Evolutionary conservation across 37 sponge, comb jelly and placozoan genomes (phyloP).

Genomic region (Cladorhizidae sp.): DNA sequence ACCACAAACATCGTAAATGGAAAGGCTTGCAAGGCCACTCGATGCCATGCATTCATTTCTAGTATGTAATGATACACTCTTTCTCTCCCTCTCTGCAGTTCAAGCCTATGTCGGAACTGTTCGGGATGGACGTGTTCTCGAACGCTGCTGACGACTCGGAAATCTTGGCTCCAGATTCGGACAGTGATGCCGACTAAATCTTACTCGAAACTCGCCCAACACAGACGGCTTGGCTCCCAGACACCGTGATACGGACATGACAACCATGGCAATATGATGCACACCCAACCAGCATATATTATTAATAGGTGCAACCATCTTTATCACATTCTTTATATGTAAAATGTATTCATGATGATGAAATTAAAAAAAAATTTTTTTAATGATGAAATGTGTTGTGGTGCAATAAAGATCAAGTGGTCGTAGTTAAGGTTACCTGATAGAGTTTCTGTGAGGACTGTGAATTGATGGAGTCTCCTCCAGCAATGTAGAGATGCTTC

Average conservation of each 20-base stretch:
- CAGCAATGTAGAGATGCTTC: neutral
- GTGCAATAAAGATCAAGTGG: too few species aligned
- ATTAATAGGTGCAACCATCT: too few species aligned
- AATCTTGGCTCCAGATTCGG: constrained; percentile 74
- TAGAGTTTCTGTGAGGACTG: constrained; percentile 11
- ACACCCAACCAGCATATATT: neutral
- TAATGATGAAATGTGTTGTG: too few species aligned
- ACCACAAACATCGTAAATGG: too few species aligned
- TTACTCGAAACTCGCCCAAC: neutral
- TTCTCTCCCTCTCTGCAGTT: constrained; percentile 24
- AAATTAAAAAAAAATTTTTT: too few species aligned
- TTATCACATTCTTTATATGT: too few species aligned
- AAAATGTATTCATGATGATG: too few species aligned
- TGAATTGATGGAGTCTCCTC: neutral
- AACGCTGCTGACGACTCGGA: neutral
- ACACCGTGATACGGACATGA: neutral
- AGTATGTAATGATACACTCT: too few species aligned
- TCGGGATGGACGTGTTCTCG: constrained; percentile 24
- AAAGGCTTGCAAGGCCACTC: too few species aligned
- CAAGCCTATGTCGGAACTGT: constrained; percentile 34
- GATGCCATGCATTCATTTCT: too few species aligned
- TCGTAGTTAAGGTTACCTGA: neutral
- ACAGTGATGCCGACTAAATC: constrained; percentile 35
- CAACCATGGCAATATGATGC: neutral
- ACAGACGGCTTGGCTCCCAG: neutral